phyloP scores from a whole-genome alignment of 1,140 invertebrate species.

The Adoxophyes honmai region DNA sequence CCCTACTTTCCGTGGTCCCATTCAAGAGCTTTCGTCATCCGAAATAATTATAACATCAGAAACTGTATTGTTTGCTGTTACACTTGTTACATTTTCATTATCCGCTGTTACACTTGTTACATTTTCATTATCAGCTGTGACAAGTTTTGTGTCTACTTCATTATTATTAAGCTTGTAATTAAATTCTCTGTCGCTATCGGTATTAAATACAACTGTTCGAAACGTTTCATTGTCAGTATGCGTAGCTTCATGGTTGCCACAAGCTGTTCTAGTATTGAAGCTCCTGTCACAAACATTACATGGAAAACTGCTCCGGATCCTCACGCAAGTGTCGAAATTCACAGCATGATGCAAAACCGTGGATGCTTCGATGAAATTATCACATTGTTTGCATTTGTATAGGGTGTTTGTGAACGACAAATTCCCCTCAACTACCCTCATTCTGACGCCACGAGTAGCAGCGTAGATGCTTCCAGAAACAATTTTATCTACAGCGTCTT shows the following conservation, averaged over 20 bases:
- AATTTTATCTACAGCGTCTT: background rate
- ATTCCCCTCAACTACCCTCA: background rate
- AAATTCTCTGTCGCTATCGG: background rate
- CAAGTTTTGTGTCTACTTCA: background rate
- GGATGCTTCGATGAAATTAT: background rate
- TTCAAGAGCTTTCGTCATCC: too few relatives aligned
- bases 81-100: too few relatives aligned
- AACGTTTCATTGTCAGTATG: background rate
- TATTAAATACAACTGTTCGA: background rate
- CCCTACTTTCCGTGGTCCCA: too few relatives aligned
- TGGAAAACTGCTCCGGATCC: background rate
- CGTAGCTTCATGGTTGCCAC: background rate
- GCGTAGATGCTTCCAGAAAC: slow-evolving; percentile 1
- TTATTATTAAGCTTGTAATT: background rate
- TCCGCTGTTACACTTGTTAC: too few relatives aligned
- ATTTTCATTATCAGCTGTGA: background rate
- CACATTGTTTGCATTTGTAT: background rate
- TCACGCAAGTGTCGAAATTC: slow-evolving; percentile 5
- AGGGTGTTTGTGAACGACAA: background rate
- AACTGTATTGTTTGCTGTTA: too few relatives aligned
- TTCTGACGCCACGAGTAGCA: background rate
- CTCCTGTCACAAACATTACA: background rate
- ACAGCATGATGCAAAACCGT: background rate
- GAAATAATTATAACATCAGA: too few relatives aligned
- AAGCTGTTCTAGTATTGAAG: background rate